Base-by-base conservation (phyloP, 2,797 vertebrate species). In the Sphenopsis melanotis region DNA sequence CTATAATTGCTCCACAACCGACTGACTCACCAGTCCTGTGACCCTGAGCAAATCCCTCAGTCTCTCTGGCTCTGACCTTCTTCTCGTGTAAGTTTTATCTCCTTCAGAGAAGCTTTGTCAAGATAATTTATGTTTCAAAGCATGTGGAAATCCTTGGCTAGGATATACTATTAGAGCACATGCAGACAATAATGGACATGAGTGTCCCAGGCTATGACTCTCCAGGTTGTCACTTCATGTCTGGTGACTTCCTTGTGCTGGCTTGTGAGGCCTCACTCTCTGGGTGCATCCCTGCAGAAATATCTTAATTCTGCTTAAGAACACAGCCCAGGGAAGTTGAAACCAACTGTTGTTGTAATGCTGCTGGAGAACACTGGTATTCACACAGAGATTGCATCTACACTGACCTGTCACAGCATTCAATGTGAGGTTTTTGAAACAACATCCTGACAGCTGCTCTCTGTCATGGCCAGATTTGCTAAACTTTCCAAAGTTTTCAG, bases 81-180 rank as follows among this genome's bases (percentile, higher is more conserved):
- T 64, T 56, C 84, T 59, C 3, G 0, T 55, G 41, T 30, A 89
- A 95, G 46, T 89, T 92, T 87, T 70, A 87, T 80, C 57, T 94
- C 63, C n/a, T 94, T 87, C 71, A 90, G 78, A 85, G 66, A 65
- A 75, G 61, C 57, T 90, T 80, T 95, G 68, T 87, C 42, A 78
- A 60, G 68, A 64, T 72, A 91, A 88, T 89, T 87, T 81, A 69
- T 68, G 23, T 80, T 89, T 81, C 82, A 93, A 82, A 91, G 15
- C 39, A 66, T 9, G 2, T 39, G 81, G 63, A 95, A 89, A 84
- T 76, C 61, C 71, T 85, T 83, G 64, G 21, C 60, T 87, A 32
- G 46, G 76, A 55, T 85, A 53, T n/a, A 8, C 56, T 63, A 13
- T 60, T 89, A 15, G 19, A 76, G 6, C 41, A 32, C 32, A 53